Percentiles rank a stretch among this genome's conserved stretches.
Conservation (phyloP, 2,113 vertebrate species). For the Ictidomys tridecemlineatus region DNA sequence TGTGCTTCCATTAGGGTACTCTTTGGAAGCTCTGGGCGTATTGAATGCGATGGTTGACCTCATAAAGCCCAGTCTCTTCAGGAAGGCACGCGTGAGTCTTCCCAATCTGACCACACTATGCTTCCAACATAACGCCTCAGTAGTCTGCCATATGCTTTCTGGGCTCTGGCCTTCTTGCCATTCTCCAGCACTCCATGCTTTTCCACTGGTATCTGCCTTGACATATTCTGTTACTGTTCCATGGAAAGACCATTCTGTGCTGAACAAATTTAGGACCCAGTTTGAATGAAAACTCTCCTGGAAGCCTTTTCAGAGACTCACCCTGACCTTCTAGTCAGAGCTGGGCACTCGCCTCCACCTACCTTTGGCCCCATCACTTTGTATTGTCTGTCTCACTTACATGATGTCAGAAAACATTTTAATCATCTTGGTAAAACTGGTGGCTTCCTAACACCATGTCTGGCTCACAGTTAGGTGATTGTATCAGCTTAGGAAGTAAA, state of each 20-base stretch:
- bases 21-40: background rate
- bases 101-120: background rate
- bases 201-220: background rate
- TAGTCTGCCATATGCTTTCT: background rate
- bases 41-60: background rate
- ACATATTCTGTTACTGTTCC: background rate
- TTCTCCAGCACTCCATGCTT: background rate
- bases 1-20: background rate
- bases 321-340: background rate
- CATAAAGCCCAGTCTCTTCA: background rate
- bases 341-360: background rate
- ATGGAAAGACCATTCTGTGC: background rate
- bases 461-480: background rate
- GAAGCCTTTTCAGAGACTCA: background rate
- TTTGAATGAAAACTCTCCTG: background rate
- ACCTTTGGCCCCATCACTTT: background rate
- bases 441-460: background rate
- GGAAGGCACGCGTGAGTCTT: background rate
- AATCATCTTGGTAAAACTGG: background rate
- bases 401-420: constrained; percentile 41
- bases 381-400: background rate
- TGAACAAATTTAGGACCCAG: background rate
- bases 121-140: background rate
- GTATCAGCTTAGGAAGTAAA: constrained; percentile 19
- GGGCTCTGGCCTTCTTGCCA: background rate